Base-by-base conservation (phyloP, 2,113 vertebrate species). In the Vanacampus margaritifer region DNA sequence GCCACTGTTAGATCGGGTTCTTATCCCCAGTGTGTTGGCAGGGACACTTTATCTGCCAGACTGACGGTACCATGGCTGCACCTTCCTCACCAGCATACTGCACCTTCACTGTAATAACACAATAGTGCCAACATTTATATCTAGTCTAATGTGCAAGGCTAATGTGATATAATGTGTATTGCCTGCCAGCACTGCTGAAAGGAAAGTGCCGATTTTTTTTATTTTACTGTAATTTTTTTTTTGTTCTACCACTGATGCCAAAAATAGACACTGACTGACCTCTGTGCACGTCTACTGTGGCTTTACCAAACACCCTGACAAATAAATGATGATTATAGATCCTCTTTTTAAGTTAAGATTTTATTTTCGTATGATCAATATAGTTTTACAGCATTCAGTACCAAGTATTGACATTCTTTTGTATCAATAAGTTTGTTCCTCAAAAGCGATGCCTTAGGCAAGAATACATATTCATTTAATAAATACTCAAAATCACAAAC, bases 211-310 rank as follows among this genome's bases (percentile, higher is more conserved):
- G 82, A 51, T 32, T 2, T 69, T 41, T 71, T 76, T 64, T 45
- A 24, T 75, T 75, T 39, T 53, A 71, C 46, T 36, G 32, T 54
- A 28, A 51, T 64, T 13, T 59, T 73, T 79, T 79, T 79, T 59
- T 73, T 79, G 77, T 79, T 82, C 63, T 71, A 61, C 71, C 67
- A 74, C 74, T 62, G 71, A 81, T 77, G 78, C 86, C 86, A 85
- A 89, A 57, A 89, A 77, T 71, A 71, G 54, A 43, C 8, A 17
- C 48, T 69, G 75, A 78, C 58, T 73, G 37, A 43, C 6, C 57
- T 81, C 57, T 76, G 64, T 77, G 53, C 56, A 65, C 69, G 73
- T 53, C 82, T 84, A 60, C 82, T 84, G 72, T 76, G 36, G 64
- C 43, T 73, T 68, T 60, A 51, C 26, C 64, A 64, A 74, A 64